These are phyloP conservation scores for Acanthisitta chloris DNA, from an alignment of 2,113 vertebrate species.

Conservation along the genomic window DNA sequence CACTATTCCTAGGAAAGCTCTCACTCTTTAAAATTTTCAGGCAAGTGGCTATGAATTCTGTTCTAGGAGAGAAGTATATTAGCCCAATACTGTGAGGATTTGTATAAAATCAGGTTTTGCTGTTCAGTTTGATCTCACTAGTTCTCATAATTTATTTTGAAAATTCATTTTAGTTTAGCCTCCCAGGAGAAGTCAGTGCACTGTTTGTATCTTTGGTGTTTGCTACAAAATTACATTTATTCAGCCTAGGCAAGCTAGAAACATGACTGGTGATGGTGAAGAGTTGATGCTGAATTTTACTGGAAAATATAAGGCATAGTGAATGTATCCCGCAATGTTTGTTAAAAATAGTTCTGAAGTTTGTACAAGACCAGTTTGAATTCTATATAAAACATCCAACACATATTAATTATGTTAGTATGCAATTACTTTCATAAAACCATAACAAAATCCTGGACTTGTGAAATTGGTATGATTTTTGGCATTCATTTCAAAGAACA, in stretches of 20 bases:
- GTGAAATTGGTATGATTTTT: neutral
- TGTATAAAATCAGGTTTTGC: neutral
- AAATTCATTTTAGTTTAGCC: conserved; percentile 21
- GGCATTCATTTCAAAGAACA: neutral
- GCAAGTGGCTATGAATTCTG: neutral
- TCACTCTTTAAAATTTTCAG: neutral
- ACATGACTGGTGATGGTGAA: neutral
- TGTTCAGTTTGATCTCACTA: neutral
- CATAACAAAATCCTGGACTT: neutral
- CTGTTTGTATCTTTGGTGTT: conserved; percentile 1
- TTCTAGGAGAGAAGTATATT: neutral
- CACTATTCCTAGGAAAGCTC: neutral
- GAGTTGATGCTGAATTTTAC: neutral
- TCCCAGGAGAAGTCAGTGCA: conserved; percentile 13
- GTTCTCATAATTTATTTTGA: neutral
- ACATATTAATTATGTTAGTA: neutral
- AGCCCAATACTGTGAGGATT: neutral
- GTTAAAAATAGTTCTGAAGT: neutral
- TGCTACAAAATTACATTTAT: conserved; percentile 5
- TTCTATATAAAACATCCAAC: neutral
- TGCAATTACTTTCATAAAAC: neutral
- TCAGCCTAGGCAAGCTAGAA: neutral
- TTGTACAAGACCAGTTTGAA: neutral
- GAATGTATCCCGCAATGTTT: neutral
- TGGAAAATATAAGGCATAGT: neutral